These are phyloP conservation scores for Luperina testacea DNA, from an alignment of 2,888 invertebrate species.

Conservation along the genomic window DNA sequence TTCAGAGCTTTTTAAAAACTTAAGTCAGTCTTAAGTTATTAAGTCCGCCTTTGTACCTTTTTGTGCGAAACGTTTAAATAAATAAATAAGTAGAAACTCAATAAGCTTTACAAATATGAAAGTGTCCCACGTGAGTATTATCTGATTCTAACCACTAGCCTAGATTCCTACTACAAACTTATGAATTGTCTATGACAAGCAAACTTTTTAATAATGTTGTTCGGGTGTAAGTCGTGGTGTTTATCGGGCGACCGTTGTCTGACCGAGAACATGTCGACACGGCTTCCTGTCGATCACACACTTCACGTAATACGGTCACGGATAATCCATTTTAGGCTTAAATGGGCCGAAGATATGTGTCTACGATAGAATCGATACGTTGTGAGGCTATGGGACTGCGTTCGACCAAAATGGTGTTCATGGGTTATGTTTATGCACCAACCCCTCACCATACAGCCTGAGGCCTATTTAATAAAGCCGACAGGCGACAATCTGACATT, in stretches of 20 bases:
- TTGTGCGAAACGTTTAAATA: too few species aligned
- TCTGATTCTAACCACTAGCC: too few species aligned
- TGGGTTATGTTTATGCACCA: background rate
- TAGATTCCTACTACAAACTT: background rate
- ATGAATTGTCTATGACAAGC: slow-evolving; percentile 14
- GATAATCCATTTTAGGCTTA: slow-evolving; percentile 66
- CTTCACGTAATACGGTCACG: slow-evolving; percentile 67
- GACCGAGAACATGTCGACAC: slow-evolving; percentile 66
- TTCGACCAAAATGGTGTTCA: background rate
- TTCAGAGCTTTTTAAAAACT: background rate
- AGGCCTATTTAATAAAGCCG: background rate
- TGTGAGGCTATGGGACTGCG: background rate
- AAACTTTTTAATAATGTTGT: slow-evolving; percentile 32
- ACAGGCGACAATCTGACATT: background rate
- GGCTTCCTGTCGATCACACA: slow-evolving; percentile 68
- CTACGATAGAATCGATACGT: background rate
- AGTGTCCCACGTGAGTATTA: background rate
- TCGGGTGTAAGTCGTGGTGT: slow-evolving; percentile 45
- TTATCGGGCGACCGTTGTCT: slow-evolving; percentile 69
- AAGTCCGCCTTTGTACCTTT: too few species aligned
- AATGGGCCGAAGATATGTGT: slow-evolving; percentile 42
- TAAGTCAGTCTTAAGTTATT: too few species aligned
- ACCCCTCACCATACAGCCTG: background rate
- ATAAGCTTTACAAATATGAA: background rate
- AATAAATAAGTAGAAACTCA: too few species aligned